Conservation (phyloP, 2,888 invertebrate species). For the Allygus modestus region DNA sequence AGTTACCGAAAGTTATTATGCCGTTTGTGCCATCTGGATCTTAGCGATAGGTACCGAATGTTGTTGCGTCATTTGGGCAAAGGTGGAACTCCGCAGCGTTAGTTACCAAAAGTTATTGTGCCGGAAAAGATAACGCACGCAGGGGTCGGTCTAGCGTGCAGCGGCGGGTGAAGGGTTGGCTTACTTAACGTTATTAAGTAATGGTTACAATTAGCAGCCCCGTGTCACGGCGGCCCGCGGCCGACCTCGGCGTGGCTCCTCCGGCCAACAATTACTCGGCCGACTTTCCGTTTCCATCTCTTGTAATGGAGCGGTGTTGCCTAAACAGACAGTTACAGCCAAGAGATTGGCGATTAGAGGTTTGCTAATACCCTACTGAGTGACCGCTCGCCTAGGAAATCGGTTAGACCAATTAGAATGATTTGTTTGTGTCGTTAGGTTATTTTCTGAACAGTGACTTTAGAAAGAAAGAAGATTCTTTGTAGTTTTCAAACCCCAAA, state of each 20-base stretch:
- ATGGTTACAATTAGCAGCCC: slow-evolving; percentile 42
- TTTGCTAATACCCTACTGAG: too few species aligned
- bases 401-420: too few species aligned
- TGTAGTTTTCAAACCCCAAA: too few species aligned
- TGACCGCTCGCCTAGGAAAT: not conserved
- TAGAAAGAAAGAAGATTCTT: too few species aligned
- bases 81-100: too few species aligned
- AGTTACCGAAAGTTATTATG: too few species aligned
- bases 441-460: too few species aligned
- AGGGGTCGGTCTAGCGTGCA: slow-evolving; percentile 21
- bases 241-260: not conserved
- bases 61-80: too few species aligned
- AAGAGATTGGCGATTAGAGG: not conserved
- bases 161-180: slow-evolving; percentile 46
- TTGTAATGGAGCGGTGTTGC: slow-evolving; percentile 16
- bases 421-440: too few species aligned
- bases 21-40: too few species aligned
- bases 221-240: slow-evolving; percentile 29
- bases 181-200: slow-evolving; percentile 56
- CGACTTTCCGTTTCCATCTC: not conserved
- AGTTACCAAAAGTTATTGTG: not conserved
- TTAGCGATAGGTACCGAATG: too few species aligned
- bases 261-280: not conserved
- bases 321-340: not conserved
- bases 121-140: not conserved